Evolutionary conservation across 1,140 invertebrate genomes (phyloP).

Genomic region (Cotesia typhae): DNA sequence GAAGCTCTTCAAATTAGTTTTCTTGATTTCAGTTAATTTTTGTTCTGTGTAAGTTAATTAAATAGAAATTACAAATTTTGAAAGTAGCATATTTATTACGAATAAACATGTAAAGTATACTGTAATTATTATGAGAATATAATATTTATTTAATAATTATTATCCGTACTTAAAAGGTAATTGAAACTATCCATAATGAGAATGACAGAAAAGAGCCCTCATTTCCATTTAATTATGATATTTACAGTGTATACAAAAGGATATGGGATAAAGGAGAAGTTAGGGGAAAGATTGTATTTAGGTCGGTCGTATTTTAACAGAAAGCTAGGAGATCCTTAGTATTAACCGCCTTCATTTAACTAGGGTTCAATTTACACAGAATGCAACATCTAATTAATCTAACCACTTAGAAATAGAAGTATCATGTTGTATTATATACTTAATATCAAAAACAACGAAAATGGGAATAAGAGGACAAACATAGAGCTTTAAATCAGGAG

Average conservation of each 20-base stretch:
- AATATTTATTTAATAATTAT: too few relatives aligned
- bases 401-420: constrained; percentile 23
- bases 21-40: too few relatives aligned
- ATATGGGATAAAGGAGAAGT: background rate
- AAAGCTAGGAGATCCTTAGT: constrained; percentile 1
- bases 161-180: too few relatives aligned
- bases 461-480: background rate
- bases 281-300: background rate
- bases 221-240: too few relatives aligned
- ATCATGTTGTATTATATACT: constrained; percentile 14
- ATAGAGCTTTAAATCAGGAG: constrained; percentile 36
- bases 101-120: too few relatives aligned
- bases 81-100: too few relatives aligned
- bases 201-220: too few relatives aligned
- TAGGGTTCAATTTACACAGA: constrained; percentile 7
- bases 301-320: constrained; percentile 9
- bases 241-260: background rate
- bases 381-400: constrained; percentile 10
- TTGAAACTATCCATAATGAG: too few relatives aligned
- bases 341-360: background rate
- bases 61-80: too few relatives aligned
- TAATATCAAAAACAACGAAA: background rate
- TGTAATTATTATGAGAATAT: too few relatives aligned
- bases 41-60: too few relatives aligned
- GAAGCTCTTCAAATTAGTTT: too few relatives aligned